Evolutionary conservation across 2,113 vertebrate species (phyloP), one percentile per base, ranked within the genome.

Genomic region (Ammospiza nelsoni): DNA sequence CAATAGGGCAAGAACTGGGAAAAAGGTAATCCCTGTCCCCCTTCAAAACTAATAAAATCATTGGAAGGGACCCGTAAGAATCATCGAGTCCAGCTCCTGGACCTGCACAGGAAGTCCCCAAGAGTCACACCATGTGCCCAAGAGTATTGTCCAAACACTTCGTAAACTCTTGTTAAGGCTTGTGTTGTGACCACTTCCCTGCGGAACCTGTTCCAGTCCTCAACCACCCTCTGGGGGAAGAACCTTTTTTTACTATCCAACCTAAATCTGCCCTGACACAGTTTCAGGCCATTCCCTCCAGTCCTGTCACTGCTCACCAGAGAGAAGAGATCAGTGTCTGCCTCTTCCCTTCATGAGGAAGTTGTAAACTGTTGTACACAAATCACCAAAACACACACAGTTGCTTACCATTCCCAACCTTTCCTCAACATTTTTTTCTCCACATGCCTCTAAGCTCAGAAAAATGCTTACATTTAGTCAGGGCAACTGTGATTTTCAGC

Each of bases 261-360:
- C 27, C 18, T 66, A 51, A 74, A 27, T 44, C 52, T 74, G 8
- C 52, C 17, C n/a, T 55, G 39, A 41, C 48, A 55, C 55, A 35
- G 2, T 2, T 75, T 22, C 13, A 27, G 29, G 21, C 16, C 71
- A 31, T 83, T 75, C n/a, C 39, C n/a, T 69, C 0, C 0, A 9
- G 14, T 62, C 5, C n/a, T 41, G 16, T n/a, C 46, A 15, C 23
- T 46, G n/a, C 14, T 11, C 25, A 63, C 31, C 25, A 6, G 11
- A 43, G 15, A 46, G 11, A 46, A 21, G n/a, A 35, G 41, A 35
- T 48, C 48, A 49, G 25, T 43, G 22, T 10, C 41, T 49, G 48
- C 15, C 41, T 3, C 9, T 43, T 81, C 44, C 52, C 37, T 12
- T 69, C 55, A 43, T 0, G 0, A 62, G 35, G 29, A 62, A 62